Evolutionary conservation across 2,888 invertebrate species (phyloP).

Genomic region (Rhaphigaster nebulosa): DNA sequence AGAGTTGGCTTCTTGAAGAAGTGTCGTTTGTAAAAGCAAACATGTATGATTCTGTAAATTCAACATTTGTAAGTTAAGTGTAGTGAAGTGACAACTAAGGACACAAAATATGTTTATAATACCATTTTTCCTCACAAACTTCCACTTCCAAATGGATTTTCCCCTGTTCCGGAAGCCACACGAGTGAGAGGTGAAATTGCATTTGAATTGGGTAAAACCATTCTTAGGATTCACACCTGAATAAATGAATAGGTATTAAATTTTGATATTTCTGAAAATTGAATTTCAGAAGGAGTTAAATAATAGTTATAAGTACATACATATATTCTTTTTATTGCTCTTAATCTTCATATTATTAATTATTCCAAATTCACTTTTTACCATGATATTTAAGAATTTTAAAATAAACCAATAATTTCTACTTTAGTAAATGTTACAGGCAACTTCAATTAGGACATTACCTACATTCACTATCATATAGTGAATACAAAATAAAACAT

Average conservation of each 20-base stretch:
- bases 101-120: neutral
- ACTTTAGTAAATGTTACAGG: too few relatives aligned
- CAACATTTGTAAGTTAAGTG: neutral
- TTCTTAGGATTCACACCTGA: conserved; percentile 65
- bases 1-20: conserved; percentile 2
- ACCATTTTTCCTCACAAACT: conserved; percentile 65
- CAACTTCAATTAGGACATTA: too few relatives aligned
- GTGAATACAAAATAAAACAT: too few relatives aligned
- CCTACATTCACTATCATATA: too few relatives aligned
- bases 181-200: conserved; percentile 66
- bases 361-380: too few relatives aligned
- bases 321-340: neutral
- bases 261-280: neutral
- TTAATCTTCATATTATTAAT: too few relatives aligned
- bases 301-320: neutral
- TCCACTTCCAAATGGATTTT: conserved; percentile 66
- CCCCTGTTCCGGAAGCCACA: conserved; percentile 67
- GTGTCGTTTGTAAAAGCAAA: neutral
- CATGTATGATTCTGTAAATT: conserved; percentile 33
- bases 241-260: neutral
- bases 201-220: conserved; percentile 66
- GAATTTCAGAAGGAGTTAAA: neutral
- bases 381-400: too few relatives aligned
- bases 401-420: too few relatives aligned
- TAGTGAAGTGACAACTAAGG: neutral